Evolutionary conservation across 2,113 vertebrate species (phyloP).

Genomic region (Channa argus): DNA sequence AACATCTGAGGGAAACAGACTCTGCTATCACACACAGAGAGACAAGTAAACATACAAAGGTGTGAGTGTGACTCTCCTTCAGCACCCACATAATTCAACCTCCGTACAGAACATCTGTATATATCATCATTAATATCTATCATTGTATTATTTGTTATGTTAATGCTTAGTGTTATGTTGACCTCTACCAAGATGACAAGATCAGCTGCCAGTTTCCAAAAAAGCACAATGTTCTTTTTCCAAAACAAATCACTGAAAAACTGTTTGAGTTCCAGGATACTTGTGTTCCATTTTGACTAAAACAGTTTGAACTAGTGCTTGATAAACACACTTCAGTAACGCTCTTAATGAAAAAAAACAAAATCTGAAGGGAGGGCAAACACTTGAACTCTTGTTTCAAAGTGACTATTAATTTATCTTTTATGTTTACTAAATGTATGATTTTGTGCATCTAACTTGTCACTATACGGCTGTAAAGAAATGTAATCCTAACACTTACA

Average conservation of each 20-base stretch:
- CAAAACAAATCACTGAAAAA: slow-evolving; percentile 42
- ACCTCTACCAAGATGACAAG: slow-evolving; percentile 52
- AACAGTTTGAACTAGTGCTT: slow-evolving; percentile 9
- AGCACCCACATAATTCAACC: slow-evolving; percentile 47
- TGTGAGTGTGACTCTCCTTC: slow-evolving; percentile 40
- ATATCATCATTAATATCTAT: slow-evolving; percentile 63
- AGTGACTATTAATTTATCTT: slow-evolving; percentile 9
- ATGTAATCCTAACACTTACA: slow-evolving; percentile 12
- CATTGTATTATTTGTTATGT: slow-evolving; percentile 56
- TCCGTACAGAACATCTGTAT: slow-evolving; percentile 45
- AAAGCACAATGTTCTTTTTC: slow-evolving; percentile 44
- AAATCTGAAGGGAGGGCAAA: slow-evolving; percentile 8
- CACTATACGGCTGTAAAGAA: slow-evolving; percentile 10
- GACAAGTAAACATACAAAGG: slow-evolving; percentile 60
- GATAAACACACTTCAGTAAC: slow-evolving; percentile 42
- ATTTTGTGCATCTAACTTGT: slow-evolving; percentile 12
- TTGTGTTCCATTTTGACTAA: slow-evolving; percentile 35
- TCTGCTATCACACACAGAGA: slow-evolving; percentile 38
- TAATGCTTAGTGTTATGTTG: slow-evolving; percentile 59
- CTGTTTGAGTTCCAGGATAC: slow-evolving; percentile 43
- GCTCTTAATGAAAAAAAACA: slow-evolving; percentile 5
- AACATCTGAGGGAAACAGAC: slow-evolving; percentile 72
- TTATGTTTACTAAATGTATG: slow-evolving; percentile 30
- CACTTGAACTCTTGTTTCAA: slow-evolving; percentile 21
- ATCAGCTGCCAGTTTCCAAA: slow-evolving; percentile 50